Evolutionary conservation across 2,888 invertebrate species (phyloP), one percentile per base, ranked within the genome.

Genomic region (Lasioglossum pauxillum): DNA sequence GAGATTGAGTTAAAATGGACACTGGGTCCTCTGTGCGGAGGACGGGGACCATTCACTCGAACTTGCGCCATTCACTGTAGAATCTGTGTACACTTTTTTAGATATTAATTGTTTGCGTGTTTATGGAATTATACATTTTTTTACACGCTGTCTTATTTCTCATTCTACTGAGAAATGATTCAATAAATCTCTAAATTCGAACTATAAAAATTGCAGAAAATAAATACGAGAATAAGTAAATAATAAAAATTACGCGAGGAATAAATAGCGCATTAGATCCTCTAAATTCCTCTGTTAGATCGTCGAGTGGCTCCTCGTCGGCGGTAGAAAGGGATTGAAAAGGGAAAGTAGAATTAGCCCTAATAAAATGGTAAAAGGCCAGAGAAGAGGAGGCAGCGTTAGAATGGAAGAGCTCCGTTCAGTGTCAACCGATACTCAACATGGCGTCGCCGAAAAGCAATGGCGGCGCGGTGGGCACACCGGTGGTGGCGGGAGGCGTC

Each of bases 401-500:
- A 8, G 67, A 10, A 31, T 35, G 35, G 19, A 67, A 35, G 35
- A 67, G 35, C 23, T 23, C 19, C 19, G 19, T 67, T 67, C 67
- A 38, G 46, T 73, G 72, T 73, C 72, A 46, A 73, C 44, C 72
- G 31, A 31, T 73, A 46, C 27, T 31, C 73, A 74, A 49, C 23
- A 74, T 74, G 73, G 73, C 73, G 73, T 49, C 73, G 19, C 23
- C 73, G 75, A 57, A 31, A 53, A 53, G 53, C 69, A 75, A 75
- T 75, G 75, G 75, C 75, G 53, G 53, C 69, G 64, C 16, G 31
- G 16, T 2, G 64, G 64, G 64, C 12, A 31, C 12, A 38, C 10
- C n/a, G 14, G 75, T 16, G 60, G 75, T n/a, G 53, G 53, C 49
- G 53, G 75, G n/a, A n/a, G 64, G 44, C 35, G 27, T n/a, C 27